Conservation (phyloP, 2,888 invertebrate species). For the Scotopteryx bipunctaria region DNA sequence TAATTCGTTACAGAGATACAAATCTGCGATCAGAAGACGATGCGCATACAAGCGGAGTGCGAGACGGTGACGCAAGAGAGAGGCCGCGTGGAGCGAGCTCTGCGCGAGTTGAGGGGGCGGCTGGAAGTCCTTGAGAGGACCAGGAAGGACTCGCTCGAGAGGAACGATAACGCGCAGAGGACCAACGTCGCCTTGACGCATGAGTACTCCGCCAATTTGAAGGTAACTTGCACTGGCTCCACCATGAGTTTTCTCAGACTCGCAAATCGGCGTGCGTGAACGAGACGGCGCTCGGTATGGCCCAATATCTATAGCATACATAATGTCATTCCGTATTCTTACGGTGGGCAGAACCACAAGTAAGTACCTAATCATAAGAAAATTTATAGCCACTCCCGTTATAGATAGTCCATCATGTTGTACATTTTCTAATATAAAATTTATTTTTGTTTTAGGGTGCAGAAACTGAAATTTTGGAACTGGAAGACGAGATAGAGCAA, state of each 20-base stretch:
- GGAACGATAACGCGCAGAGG: constrained; percentile 81
- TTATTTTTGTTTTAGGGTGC: constrained; percentile 78
- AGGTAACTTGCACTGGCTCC: too few relatives aligned
- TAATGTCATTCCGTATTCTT: too few relatives aligned
- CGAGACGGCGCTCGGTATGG: too few relatives aligned
- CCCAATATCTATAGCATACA: too few relatives aligned
- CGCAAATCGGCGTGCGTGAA: too few relatives aligned
- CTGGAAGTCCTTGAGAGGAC: constrained; percentile 84
- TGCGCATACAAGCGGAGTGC: constrained; percentile 86
- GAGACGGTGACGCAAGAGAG: constrained; percentile 83
- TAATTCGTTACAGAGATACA: constrained; percentile 63
- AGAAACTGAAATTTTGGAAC: constrained; percentile 86
- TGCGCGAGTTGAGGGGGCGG: constrained; percentile 84
- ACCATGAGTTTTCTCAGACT: too few relatives aligned
- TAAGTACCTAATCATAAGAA: too few relatives aligned
- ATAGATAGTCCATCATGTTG: too few relatives aligned
- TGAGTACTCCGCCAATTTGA: constrained; percentile 81
- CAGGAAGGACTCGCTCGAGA: constrained; percentile 83
- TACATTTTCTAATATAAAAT: background rate
- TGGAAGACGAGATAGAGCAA: constrained; percentile 87
- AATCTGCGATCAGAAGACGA: constrained; percentile 89
- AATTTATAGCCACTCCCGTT: too few relatives aligned
- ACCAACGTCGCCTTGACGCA: constrained; percentile 82
- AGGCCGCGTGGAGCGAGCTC: constrained; percentile 80
- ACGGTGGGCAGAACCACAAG: too few relatives aligned